These are phyloP conservation scores for Bradypodion ventrale DNA, from an alignment of 2,797 vertebrate genomes.

Conservation along the genomic window DNA sequence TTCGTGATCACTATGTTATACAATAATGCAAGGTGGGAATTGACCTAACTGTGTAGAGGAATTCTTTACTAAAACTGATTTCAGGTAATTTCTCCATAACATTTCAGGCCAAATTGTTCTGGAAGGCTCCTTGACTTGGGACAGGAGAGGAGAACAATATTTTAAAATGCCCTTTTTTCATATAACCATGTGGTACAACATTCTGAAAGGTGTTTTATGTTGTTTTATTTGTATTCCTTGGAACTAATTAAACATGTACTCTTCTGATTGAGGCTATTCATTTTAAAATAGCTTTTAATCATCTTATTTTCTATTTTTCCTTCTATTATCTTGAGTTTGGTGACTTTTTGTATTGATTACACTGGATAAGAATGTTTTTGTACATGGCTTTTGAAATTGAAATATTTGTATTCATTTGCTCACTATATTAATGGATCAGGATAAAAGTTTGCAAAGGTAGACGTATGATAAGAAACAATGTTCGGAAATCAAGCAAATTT, in stretches of 20 bases:
- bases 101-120: neutral
- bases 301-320: constrained; percentile 35
- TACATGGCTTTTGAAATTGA: neutral
- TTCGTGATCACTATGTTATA: neutral
- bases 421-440: neutral
- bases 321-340: constrained; percentile 32
- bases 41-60: neutral
- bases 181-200: neutral
- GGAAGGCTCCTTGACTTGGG: neutral
- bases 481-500: neutral
- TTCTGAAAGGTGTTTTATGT: constrained; percentile 22
- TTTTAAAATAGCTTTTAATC: constrained; percentile 41
- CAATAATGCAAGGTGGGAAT: neutral
- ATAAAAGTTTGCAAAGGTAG: neutral
- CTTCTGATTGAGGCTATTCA: constrained; percentile 8
- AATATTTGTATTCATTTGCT: neutral
- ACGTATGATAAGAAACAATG: neutral
- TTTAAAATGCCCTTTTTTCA: too few relatives aligned
- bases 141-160: neutral
- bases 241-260: constrained; percentile 18
- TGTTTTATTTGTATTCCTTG: constrained; percentile 44
- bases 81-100: neutral
- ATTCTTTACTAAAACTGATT: neutral
- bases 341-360: constrained; percentile 1
- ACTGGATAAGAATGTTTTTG: constrained; percentile 28